Percentiles rank a stretch among this genome's conserved stretches.
These are phyloP conservation scores for Bombus consobrinus DNA, from an alignment of 1,140 invertebrate genomes.

Conservation along the genomic window DNA sequence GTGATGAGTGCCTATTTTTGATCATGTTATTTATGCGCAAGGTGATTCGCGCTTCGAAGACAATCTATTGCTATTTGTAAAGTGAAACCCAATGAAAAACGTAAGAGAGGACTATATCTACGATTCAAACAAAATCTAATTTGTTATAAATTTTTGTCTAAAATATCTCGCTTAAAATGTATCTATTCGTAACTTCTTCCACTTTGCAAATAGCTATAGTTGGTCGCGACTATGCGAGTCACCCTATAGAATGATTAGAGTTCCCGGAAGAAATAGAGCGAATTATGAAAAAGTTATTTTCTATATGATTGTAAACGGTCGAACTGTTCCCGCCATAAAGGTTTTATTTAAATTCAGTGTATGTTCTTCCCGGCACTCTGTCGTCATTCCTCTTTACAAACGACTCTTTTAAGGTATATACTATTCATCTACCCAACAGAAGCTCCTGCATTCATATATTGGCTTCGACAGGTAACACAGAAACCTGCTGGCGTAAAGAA, in stretches of 20 bases:
- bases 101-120: too few relatives aligned
- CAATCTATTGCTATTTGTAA: background rate
- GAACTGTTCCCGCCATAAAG: background rate
- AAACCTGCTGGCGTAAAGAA: conserved; percentile 48
- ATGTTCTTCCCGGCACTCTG: conserved; percentile 31
- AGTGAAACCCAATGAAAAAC: background rate
- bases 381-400: background rate
- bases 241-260: conserved; percentile 20
- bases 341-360: background rate
- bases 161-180: background rate
- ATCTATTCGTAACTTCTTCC: background rate
- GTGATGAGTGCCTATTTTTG: conserved; percentile 50
- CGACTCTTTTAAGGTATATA: conserved; percentile 1
- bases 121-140: too few relatives aligned
- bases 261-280: conserved; percentile 18
- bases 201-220: background rate
- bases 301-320: background rate
- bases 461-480: conserved; percentile 65
- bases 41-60: background rate
- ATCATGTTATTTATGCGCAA: conserved; percentile 18
- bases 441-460: conserved; percentile 40
- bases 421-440: background rate
- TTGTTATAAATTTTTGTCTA: background rate
- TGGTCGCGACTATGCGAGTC: background rate
- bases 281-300: background rate